Base-by-base conservation (phyloP, 2,113 vertebrate species). In the Saguinus imperator region DNA sequence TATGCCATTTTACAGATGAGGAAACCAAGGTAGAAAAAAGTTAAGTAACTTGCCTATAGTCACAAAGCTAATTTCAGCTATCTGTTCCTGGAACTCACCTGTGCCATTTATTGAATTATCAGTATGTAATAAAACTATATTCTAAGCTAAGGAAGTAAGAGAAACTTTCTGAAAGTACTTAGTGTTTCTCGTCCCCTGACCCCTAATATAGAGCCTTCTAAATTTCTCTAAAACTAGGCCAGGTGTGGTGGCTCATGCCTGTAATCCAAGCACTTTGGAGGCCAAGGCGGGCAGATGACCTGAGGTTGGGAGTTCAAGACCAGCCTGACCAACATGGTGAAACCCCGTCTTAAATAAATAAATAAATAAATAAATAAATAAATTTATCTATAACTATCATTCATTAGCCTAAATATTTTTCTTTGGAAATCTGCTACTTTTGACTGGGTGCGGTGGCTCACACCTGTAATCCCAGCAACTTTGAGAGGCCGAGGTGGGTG, bases 221-320 rank as follows among this genome's bases (percentile, higher is more conserved):
- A 86, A 70, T n/a, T 92, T 87, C 73, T 94, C 85, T 95, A 90
- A 94, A 94, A 93, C 87, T 68, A 50, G 50, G 50, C 50, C 50
- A 1, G 50, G 50, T 6, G 13, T 50, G 50, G 50, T 50, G 12
- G 50, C 50, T 50, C 50, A 14, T 3, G 11, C 48, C 48, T 48
- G 48, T 48, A 48, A 48, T 48, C 48, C 48, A 12, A 48, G 48
- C 48, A 48, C 11, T 48, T 48, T 48, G 48, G 48, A 48, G 48
- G 48, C 48, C 48, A 48, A 48, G 48, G 48, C 2, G 2, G 48
- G 11, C 48, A 48, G 48, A 48, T 48, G 11, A 48, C 48, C 48
- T 48, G 48, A 48, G 48, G 48, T 48, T 11, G 48, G 48, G 48
- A 48, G 48, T 48, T 48, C 48, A 48, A 48, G 48, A 48, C 48